Evolutionary conservation across 2,113 vertebrate genomes (phyloP).

Genomic region (Zonotrichia leucophrys): DNA sequence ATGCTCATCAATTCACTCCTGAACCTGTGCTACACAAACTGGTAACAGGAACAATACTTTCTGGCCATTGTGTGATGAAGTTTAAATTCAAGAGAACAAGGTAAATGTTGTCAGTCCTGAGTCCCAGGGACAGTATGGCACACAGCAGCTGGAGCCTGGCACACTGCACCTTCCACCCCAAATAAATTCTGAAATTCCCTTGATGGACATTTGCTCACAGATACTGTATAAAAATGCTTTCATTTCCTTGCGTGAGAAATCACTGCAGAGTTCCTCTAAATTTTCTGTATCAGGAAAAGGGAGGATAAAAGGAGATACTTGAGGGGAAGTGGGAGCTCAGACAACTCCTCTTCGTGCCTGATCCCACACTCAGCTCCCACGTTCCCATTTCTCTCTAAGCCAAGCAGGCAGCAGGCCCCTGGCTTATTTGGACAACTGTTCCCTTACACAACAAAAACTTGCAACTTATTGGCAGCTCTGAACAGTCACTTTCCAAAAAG

Average conservation of each 20-base stretch:
- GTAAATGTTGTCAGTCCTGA: not conserved
- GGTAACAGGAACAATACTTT: not conserved
- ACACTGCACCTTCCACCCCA: not conserved
- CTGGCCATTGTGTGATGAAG: not conserved
- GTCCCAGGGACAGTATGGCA: not conserved
- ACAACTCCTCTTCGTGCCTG: not conserved
- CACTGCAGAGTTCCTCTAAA: not conserved
- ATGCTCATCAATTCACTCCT: not conserved
- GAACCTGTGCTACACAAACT: not conserved
- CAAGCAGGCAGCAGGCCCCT: not conserved
- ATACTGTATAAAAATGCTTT: not conserved
- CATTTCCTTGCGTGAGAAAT: not conserved
- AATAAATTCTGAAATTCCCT: not conserved
- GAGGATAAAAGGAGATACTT: not conserved
- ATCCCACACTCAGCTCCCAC: not conserved
- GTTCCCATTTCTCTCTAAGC: not conserved
- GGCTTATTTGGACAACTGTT: constrained; percentile 26
- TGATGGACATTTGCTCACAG: not conserved
- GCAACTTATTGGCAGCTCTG: not conserved
- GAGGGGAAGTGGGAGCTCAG: not conserved
- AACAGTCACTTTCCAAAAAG: not conserved
- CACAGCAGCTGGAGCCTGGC: not conserved
- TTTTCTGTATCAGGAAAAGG: not conserved
- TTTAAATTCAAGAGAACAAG: not conserved
- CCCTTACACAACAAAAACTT: constrained; percentile 20